Percentiles rank a stretch among this genome's conserved stretches.
phyloP scores from a whole-genome alignment of 1,140 invertebrate species.

The Anoplolepis gracilipes region DNA sequence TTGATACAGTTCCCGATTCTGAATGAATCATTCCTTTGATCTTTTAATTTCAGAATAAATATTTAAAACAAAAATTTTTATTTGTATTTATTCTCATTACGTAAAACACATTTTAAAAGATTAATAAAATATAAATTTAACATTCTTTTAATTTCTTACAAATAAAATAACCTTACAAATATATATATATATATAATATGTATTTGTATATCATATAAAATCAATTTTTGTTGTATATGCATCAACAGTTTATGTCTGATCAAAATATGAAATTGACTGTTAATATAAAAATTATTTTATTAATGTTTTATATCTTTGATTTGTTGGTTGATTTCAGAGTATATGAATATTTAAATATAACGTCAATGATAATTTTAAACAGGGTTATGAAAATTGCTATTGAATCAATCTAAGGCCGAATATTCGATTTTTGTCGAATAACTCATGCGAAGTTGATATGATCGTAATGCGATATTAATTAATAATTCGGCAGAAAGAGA shows the following conservation, averaged over 20 bases:
- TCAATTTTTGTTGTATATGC: not conserved
- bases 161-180: no score
- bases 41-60: constrained; percentile 3
- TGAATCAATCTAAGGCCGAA: not conserved
- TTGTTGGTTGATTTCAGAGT: not conserved
- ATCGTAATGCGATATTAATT: constrained; percentile 57
- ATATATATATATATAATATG: no score
- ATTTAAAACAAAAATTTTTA: not conserved
- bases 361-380: not conserved
- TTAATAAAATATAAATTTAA: not conserved
- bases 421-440: constrained; percentile 35
- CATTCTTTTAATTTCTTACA: no score
- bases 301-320: not conserved
- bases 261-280: not conserved
- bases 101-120: not conserved
- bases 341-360: constrained; percentile 1
- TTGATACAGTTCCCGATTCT: not conserved
- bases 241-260: not conserved
- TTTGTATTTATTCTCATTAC: not conserved
- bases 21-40: not conserved
- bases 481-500: constrained; percentile 56
- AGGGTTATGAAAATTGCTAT: constrained; percentile 28
- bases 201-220: no score
- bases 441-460: constrained; percentile 42
- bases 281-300: not conserved